phyloP scores from a whole-genome alignment of 2,888 invertebrate genomes.

The Polietes domitor region DNA sequence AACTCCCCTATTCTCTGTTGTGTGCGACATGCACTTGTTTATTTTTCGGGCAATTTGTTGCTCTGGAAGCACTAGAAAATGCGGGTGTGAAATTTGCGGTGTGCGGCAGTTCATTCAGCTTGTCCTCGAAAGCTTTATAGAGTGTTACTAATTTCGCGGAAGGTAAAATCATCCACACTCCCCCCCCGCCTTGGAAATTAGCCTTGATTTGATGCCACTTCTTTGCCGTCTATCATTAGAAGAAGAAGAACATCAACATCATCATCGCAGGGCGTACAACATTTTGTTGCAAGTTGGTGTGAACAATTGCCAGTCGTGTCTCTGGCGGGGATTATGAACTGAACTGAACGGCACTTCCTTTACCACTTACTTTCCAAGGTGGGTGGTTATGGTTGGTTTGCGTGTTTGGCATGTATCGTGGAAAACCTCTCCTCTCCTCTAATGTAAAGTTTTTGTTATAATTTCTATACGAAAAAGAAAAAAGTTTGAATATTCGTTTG shows the following conservation, averaged over 20 bases:
- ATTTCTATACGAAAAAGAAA: neutral
- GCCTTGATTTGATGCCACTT: slow-evolving; percentile 28
- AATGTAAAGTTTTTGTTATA: slow-evolving; percentile 12
- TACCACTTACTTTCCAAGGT: neutral
- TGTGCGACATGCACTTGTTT: slow-evolving; percentile 53
- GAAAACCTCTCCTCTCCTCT: slow-evolving; percentile 4
- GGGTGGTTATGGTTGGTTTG: too few species aligned
- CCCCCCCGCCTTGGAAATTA: slow-evolving; percentile 45
- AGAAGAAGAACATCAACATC: neutral
- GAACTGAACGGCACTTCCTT: slow-evolving; percentile 40
- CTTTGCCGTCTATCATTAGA: neutral
- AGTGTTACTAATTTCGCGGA: slow-evolving; percentile 56
- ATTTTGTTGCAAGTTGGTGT: slow-evolving; percentile 75
- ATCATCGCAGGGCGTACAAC: neutral
- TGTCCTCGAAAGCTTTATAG: slow-evolving; percentile 54
- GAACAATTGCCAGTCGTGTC: slow-evolving; percentile 80
- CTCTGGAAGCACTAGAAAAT: slow-evolving; percentile 65
- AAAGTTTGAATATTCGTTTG: neutral
- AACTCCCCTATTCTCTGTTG: slow-evolving; percentile 1
- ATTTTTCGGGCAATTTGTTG: slow-evolving; percentile 66
- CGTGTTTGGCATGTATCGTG: slow-evolving; percentile 14
- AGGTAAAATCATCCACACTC: neutral
- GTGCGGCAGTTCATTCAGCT: neutral
- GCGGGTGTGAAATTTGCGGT: slow-evolving; percentile 67
- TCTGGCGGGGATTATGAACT: slow-evolving; percentile 13